Evolutionary conservation across 2,113 vertebrate species (phyloP).

Genomic region (Platysternon megacephalum): DNA sequence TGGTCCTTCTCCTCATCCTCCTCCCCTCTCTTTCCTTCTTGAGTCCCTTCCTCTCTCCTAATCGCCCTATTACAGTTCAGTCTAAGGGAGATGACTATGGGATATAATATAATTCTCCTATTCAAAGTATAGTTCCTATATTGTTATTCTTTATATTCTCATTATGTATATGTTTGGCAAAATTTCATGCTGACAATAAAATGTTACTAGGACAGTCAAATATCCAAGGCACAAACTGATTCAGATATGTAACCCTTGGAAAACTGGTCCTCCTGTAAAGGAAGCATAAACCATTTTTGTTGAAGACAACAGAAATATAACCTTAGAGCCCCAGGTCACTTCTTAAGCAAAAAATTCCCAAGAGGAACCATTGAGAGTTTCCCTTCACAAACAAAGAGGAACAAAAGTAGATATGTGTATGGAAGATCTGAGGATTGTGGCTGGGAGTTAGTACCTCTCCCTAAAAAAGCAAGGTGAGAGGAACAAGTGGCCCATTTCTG

Average conservation of each 20-base stretch:
- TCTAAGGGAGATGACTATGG: background rate
- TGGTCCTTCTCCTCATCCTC: background rate
- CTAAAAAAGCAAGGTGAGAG: background rate
- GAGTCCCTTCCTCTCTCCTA: background rate
- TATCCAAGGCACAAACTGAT: background rate
- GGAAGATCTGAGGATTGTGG: background rate
- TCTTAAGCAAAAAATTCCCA: background rate
- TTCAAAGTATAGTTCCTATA: background rate
- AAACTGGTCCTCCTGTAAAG: background rate
- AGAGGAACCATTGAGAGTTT: background rate
- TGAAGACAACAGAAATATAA: background rate
- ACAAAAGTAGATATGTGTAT: background rate
- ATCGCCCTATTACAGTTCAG: background rate
- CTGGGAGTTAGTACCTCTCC: background rate
- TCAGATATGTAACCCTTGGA: background rate
- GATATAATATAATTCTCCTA: background rate
- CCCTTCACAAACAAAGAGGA: background rate
- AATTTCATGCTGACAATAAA: background rate
- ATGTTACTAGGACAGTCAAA: background rate
- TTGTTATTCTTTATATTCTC: background rate
- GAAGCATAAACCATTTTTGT: background rate
- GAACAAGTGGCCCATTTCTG: constrained; percentile 1
- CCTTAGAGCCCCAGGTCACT: background rate
- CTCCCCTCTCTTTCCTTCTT: background rate
- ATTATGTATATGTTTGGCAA: background rate